phyloP scores from a whole-genome alignment of 2,888 invertebrate species.

The Aromia moschata region DNA sequence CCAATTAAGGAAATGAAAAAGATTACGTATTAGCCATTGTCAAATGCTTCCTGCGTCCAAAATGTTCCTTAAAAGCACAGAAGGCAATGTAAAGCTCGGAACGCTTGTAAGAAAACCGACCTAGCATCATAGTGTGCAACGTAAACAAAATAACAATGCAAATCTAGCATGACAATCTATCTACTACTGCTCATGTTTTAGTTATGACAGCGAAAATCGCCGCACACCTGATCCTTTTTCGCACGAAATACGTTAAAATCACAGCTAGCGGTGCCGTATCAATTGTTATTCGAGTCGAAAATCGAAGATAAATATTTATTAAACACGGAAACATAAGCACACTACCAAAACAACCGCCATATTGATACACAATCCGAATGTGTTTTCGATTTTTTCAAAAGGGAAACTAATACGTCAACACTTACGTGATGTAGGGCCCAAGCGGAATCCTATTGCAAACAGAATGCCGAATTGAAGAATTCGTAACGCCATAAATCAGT shows the following conservation, averaged over 20 bases:
- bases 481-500: conserved; percentile 81
- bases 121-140: conserved; percentile 22
- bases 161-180: conserved; percentile 38
- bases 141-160: conserved; percentile 36
- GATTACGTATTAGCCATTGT: conserved; percentile 1
- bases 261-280: neutral
- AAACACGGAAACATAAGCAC: conserved; percentile 27
- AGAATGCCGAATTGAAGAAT: conserved; percentile 75
- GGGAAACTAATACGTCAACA: conserved; percentile 20
- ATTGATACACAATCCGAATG: conserved; percentile 47
- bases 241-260: conserved; percentile 3
- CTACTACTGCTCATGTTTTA: conserved; percentile 39
- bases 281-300: conserved; percentile 8
- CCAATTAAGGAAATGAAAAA: conserved; percentile 12
- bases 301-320: conserved; percentile 26
- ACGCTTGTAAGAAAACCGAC: conserved; percentile 5
- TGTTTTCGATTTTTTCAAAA: conserved; percentile 43
- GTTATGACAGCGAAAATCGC: conserved; percentile 40
- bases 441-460: conserved; percentile 66
- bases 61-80: neutral
- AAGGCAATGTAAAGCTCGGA: neutral
- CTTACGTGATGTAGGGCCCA: conserved; percentile 54
- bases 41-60: neutral
- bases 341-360: conserved; percentile 53
- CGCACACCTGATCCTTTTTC: conserved; percentile 14